Evolutionary conservation across 2,797 vertebrate species (phyloP).

Genomic region (Micromesistius poutassou): DNA sequence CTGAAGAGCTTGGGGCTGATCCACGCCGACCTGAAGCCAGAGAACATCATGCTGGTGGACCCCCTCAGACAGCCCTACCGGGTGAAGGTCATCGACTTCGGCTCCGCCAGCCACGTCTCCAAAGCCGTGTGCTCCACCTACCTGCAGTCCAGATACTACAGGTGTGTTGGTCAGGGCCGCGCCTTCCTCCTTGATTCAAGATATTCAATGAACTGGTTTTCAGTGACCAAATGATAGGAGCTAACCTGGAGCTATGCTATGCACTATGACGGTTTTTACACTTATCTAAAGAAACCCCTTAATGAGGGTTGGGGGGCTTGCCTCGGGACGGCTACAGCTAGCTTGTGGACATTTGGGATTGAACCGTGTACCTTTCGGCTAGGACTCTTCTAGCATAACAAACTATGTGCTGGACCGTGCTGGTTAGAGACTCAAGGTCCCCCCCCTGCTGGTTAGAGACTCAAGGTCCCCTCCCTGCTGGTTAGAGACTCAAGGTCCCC

Average conservation of each 20-base stretch:
- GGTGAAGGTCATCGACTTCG: conserved; percentile 99
- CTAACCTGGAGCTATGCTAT: not conserved
- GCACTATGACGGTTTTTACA: not conserved
- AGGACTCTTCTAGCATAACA: not conserved
- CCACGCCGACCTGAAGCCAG: conserved; percentile 96
- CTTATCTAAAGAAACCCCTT: not conserved
- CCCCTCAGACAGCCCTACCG: conserved; percentile 92
- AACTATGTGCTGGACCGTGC: not conserved
- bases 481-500: too few relatives aligned
- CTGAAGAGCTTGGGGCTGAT: conserved; percentile 95
- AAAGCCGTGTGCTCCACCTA: conserved; percentile 98
- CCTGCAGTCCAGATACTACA: conserved; percentile 97
- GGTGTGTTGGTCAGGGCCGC: conserved; percentile 64
- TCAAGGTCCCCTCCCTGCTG: too few relatives aligned
- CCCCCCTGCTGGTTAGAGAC: too few relatives aligned
- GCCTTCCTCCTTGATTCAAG: not conserved
- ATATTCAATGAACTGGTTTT: not conserved
- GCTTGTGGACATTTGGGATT: too few relatives aligned
- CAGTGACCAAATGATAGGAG: not conserved
- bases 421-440: too few relatives aligned
- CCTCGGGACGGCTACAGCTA: too few relatives aligned
- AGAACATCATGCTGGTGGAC: conserved; percentile 99
- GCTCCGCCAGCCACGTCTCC: conserved; percentile 96
- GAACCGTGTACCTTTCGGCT: too few relatives aligned
- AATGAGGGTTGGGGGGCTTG: too few relatives aligned